Evolutionary conservation across 2,888 invertebrate species (phyloP).

Genomic region (Augochlorella aurata): DNA sequence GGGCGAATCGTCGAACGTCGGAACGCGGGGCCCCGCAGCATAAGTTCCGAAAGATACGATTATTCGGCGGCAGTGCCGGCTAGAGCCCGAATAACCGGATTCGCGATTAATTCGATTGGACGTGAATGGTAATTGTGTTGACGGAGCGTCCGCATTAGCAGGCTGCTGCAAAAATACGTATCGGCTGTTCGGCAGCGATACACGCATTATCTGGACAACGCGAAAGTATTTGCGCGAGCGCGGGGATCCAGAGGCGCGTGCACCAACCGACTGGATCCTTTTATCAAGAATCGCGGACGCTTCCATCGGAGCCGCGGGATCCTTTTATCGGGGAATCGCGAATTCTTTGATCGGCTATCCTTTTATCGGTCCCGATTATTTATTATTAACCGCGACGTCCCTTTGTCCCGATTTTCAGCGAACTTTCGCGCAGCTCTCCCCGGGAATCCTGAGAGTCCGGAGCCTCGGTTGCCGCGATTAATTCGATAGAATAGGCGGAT

Average conservation of each 20-base stretch:
- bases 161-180: neutral
- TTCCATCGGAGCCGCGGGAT: too few relatives aligned
- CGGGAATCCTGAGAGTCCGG: too few relatives aligned
- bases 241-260: too few relatives aligned
- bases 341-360: too few relatives aligned
- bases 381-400: too few relatives aligned
- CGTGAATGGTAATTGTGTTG: constrained; percentile 24
- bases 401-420: neutral
- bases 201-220: constrained; percentile 18
- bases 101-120: constrained; percentile 27
- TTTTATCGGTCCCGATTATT: too few relatives aligned
- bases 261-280: too few relatives aligned
- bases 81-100: constrained; percentile 39
- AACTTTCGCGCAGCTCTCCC: neutral
- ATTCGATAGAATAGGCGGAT: neutral
- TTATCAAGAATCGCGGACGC: too few relatives aligned
- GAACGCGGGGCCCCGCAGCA: neutral
- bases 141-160: constrained; percentile 23
- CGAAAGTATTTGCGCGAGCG: neutral
- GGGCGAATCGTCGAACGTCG: neutral
- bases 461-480: neutral
- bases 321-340: too few relatives aligned
- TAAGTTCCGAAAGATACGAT: constrained; percentile 23
- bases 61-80: constrained; percentile 13
- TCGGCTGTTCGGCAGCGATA: constrained; percentile 3